Percentiles rank a stretch among this genome's conserved stretches.
Conservation (phyloP, 2,797 vertebrate species). For the Pyrocephalus nanus region DNA sequence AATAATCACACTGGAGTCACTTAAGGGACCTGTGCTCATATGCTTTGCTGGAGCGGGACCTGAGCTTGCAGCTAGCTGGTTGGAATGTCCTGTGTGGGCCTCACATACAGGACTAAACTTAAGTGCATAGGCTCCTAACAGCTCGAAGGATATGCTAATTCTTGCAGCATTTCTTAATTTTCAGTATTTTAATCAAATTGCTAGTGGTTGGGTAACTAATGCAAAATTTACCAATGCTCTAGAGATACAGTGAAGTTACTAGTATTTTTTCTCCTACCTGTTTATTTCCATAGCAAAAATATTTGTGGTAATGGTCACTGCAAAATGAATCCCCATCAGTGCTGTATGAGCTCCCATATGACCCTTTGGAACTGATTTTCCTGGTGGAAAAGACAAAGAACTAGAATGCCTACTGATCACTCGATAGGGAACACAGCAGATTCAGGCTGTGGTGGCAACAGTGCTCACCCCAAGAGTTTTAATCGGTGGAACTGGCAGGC, state of each 20-base stretch:
- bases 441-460: background rate
- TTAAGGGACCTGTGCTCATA: background rate
- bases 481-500: background rate
- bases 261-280: background rate
- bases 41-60: background rate
- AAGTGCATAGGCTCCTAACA: background rate
- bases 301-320: background rate
- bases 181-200: background rate
- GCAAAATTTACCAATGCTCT: background rate
- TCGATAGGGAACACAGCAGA: background rate
- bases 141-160: background rate
- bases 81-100: background rate
- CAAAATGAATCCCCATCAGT: background rate
- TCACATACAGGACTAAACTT: rapidly evolving
- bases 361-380: background rate
- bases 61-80: background rate
- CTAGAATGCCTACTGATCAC: background rate
- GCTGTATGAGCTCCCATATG: background rate
- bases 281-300: background rate
- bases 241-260: background rate
- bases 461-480: background rate
- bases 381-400: background rate
- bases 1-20: background rate
- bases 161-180: background rate
- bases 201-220: background rate